Percentiles rank a stretch among this genome's conserved stretches.
Conservation (phyloP, 1,140 invertebrate genomes). For the Mizuhopecten yessoensis region DNA sequence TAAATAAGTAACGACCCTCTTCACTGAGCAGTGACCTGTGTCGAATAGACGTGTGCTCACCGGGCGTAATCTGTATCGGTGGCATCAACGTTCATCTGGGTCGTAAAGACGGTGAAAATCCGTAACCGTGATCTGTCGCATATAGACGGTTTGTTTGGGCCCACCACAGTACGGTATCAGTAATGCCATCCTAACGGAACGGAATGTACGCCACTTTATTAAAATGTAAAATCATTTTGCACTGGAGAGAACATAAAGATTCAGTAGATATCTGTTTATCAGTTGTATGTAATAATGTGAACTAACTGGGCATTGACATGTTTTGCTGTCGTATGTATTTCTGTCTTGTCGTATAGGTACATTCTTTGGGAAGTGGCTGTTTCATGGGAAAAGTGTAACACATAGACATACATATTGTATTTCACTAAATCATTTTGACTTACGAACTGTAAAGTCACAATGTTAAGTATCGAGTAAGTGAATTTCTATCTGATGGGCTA, state of each 20-base stretch:
- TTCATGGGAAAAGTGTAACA: neutral
- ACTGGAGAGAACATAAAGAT: neutral
- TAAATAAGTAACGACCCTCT: neutral
- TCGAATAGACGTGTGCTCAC: neutral
- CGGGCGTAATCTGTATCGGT: neutral
- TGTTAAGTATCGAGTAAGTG: no score
- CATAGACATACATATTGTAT: neutral
- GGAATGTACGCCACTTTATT: constrained; percentile 17
- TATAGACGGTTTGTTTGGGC: neutral
- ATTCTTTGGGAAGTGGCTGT: neutral
- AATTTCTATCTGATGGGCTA: no score
- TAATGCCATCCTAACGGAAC: neutral
- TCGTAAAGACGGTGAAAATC: neutral
- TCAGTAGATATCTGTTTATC: neutral
- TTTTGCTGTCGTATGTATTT: neutral
- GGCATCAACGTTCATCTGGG: neutral
- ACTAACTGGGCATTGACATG: neutral
- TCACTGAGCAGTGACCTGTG: neutral
- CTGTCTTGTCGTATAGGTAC: neutral
- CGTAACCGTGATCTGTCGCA: neutral
- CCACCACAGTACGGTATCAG: neutral
- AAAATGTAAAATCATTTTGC: constrained; percentile 24
- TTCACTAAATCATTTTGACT: neutral
- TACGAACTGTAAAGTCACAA: no score
- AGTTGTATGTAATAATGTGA: neutral